These are phyloP conservation scores for Stomatorhinus ivindoensis DNA, from an alignment of 2,113 vertebrate genomes.

Conservation along the genomic window DNA sequence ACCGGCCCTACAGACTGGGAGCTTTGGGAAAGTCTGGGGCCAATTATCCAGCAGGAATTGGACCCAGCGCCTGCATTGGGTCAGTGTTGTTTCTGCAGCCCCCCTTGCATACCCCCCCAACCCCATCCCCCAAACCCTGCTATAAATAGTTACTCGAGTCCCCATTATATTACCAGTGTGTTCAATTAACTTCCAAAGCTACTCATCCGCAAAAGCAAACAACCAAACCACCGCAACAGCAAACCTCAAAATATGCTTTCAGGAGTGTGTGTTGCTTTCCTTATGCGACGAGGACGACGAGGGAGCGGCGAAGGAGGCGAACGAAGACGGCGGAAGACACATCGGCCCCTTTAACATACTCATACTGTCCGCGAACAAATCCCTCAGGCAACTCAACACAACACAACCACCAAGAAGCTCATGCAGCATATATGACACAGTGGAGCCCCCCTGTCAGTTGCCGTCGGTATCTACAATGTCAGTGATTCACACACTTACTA, in stretches of 20 bases:
- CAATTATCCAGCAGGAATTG: constrained; percentile 14
- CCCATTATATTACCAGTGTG: neutral
- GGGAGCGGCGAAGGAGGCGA: neutral
- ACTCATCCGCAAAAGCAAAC: neutral
- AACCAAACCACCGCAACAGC: neutral
- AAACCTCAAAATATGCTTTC: neutral
- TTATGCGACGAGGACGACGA: neutral
- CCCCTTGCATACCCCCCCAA: neutral
- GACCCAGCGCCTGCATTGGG: constrained; percentile 1
- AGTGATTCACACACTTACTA: neutral
- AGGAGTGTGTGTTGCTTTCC: neutral
- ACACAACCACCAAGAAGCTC: neutral
- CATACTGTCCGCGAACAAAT: neutral
- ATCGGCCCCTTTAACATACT: neutral
- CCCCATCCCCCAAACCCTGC: neutral
- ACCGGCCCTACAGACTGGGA: neutral
- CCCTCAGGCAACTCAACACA: neutral
- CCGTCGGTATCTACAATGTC: neutral
- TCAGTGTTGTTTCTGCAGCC: neutral
- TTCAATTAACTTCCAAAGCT: constrained; percentile 1
- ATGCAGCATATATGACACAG: neutral
- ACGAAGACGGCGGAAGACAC: neutral
- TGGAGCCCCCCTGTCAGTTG: neutral
- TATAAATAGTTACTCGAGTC: constrained; percentile 1
- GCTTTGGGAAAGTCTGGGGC: neutral